These are phyloP conservation scores for Onychomys leucogaster DNA, from an alignment of 2,797 vertebrate species.

Conservation along the genomic window DNA sequence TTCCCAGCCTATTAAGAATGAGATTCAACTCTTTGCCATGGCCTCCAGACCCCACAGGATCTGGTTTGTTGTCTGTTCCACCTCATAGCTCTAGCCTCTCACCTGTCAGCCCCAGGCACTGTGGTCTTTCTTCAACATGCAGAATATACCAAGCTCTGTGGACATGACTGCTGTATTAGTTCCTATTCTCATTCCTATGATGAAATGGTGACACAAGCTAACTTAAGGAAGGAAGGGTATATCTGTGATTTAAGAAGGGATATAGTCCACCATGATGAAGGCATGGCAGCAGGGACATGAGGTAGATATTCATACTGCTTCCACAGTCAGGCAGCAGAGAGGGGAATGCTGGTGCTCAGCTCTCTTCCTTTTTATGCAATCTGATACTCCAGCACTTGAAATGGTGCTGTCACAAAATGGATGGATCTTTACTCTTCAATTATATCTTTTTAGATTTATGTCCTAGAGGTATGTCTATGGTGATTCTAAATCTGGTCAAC, in stretches of 20 bases:
- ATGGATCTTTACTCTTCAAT: background rate
- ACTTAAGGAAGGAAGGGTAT: background rate
- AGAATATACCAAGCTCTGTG: slow-evolving; percentile 28
- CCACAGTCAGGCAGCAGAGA: background rate
- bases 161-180: background rate
- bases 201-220: background rate
- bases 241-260: background rate
- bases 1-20: slow-evolving; percentile 46
- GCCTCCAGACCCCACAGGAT: background rate
- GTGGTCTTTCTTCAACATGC: background rate
- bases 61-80: background rate
- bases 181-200: background rate
- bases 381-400: background rate
- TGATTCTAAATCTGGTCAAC: background rate
- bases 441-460: background rate
- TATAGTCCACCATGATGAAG: background rate
- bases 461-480: background rate
- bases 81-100: background rate
- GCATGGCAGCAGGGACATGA: too few relatives aligned
- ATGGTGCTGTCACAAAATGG: background rate
- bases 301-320: background rate
- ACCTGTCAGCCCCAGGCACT: background rate
- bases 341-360: background rate
- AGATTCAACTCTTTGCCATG: background rate
- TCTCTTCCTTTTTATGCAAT: background rate